Conservation (phyloP, 2,113 vertebrate genomes). For the Pavo muticus region DNA sequence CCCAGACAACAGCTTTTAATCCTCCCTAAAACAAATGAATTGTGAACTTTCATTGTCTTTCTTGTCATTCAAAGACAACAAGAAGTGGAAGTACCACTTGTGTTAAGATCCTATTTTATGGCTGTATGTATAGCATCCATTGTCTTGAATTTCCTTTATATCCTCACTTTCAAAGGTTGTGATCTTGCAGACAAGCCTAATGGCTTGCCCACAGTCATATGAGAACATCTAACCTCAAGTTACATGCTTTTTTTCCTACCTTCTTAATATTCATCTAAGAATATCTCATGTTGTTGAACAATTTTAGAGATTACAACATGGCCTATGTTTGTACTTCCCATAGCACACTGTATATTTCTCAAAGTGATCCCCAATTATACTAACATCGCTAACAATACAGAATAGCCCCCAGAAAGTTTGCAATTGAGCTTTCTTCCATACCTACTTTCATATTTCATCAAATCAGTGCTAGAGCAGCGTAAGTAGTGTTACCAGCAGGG, state of each 20-base stretch:
- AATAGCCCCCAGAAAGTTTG: background rate
- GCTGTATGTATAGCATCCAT: background rate
- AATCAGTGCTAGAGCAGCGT: background rate
- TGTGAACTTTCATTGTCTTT: background rate
- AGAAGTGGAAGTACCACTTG: background rate
- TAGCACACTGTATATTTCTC: fast-evolving
- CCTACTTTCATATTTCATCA: background rate
- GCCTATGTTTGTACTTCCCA: background rate
- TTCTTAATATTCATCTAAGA: background rate
- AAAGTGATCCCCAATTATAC: background rate
- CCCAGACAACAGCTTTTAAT: conserved; percentile 90
- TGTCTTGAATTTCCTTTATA: background rate
- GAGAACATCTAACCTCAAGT: background rate
- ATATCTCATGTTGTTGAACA: background rate
- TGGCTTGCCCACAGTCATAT: background rate
- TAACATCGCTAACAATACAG: background rate
- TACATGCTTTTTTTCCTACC: background rate
- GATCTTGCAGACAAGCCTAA: background rate
- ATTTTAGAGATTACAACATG: background rate
- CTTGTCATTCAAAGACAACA: background rate
- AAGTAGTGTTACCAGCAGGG: background rate
- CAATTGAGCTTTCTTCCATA: background rate
- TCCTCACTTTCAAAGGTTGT: background rate
- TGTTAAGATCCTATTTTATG: background rate
- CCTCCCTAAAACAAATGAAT: conserved; percentile 78